Evolutionary conservation across 2,888 invertebrate species (phyloP).

Genomic region (Drosophila merina): DNA sequence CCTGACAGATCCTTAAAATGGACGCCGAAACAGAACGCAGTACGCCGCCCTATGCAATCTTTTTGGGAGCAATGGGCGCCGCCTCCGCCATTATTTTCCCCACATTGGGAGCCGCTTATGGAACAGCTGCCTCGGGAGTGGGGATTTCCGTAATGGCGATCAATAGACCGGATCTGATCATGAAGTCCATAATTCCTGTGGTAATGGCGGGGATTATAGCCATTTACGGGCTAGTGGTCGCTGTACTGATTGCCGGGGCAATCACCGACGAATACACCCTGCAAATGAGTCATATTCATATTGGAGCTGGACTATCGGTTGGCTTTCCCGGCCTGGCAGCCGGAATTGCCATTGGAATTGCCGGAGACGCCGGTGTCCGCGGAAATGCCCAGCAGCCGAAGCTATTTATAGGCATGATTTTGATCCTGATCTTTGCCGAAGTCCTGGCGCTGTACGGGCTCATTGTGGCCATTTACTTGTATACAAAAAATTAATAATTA

Average conservation of each 20-base stretch:
- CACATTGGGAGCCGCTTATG: constrained; percentile 98
- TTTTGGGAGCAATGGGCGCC: constrained; percentile 89
- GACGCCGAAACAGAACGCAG: constrained; percentile 32
- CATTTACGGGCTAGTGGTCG: constrained; percentile 99
- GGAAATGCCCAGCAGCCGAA: constrained; percentile 99
- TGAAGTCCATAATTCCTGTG: constrained; percentile 99
- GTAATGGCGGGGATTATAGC: constrained; percentile 99
- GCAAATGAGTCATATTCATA: constrained; percentile 96
- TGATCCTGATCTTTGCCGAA: constrained; percentile 99
- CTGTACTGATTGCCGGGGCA: constrained; percentile 97
- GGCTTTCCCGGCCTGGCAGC: constrained; percentile 98
- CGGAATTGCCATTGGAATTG: constrained; percentile 99
- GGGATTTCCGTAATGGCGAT: constrained; percentile 99
- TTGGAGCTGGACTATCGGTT: constrained; percentile 98
- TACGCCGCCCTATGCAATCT: constrained; percentile 48
- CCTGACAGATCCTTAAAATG: neutral
- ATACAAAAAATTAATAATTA: constrained; percentile 85
- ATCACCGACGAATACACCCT: constrained; percentile 88
- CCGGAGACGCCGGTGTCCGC: constrained; percentile 99
- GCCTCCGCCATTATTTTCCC: constrained; percentile 85
- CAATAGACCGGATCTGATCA: constrained; percentile 99
- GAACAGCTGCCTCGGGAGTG: constrained; percentile 99
- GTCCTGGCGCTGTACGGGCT: constrained; percentile 99
- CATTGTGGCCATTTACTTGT: constrained; percentile 99
- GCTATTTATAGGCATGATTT: constrained; percentile 99